A percentile compares a stretch with the other conserved stretches of the same genome.
Conservation (phyloP, 2,888 invertebrate genomes). For the Lordiphosa fenestrarum region DNA sequence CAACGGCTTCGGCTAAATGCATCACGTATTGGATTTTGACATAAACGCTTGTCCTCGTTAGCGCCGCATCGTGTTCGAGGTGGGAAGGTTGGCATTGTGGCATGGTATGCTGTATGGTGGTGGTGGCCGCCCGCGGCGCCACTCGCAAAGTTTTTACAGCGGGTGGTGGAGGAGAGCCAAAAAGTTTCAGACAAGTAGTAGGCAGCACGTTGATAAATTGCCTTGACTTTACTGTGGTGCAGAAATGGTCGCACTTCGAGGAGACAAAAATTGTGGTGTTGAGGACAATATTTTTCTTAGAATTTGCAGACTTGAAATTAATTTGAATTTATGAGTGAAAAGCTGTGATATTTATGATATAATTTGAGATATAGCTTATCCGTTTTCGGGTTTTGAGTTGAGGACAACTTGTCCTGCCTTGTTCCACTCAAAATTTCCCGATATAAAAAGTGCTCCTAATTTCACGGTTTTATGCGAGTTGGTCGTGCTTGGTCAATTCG, state of each 20-base stretch:
- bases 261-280: no score
- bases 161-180: slow-evolving; percentile 31
- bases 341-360: no score
- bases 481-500: no score
- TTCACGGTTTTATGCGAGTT: no score
- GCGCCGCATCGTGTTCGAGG: slow-evolving; percentile 66
- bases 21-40: slow-evolving; percentile 76
- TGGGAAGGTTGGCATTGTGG: slow-evolving; percentile 1
- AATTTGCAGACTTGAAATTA: no score
- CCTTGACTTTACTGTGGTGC: slow-evolving; percentile 41
- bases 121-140: slow-evolving; percentile 56
- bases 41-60: slow-evolving; percentile 77
- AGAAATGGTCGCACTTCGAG: background rate
- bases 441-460: no score
- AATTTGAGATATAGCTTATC: no score
- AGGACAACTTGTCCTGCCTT: no score
- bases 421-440: no score
- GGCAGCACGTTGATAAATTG: slow-evolving; percentile 68
- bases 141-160: slow-evolving; percentile 54
- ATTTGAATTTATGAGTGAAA: no score
- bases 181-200: slow-evolving; percentile 45
- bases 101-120: slow-evolving; percentile 21
- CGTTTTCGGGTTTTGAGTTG: no score
- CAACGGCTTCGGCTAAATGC: slow-evolving; percentile 57
- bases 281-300: no score